Evolutionary conservation across 2,888 invertebrate genomes (phyloP).

Genomic region (Nematopogon swammerdamellus): DNA sequence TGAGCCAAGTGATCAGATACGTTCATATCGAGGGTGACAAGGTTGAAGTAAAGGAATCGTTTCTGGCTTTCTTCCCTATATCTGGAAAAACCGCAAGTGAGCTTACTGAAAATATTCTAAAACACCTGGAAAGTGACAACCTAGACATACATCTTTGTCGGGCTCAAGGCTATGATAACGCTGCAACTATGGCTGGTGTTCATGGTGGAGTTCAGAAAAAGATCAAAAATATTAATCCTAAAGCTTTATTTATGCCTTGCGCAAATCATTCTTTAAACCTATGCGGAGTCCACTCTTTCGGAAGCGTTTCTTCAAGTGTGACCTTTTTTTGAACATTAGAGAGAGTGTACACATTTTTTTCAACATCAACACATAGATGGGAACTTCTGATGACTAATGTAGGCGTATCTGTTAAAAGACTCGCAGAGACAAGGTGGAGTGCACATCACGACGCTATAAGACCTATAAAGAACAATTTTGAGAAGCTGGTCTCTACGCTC

Average conservation of each 20-base stretch:
- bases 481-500: constrained; percentile 7
- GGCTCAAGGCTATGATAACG: constrained; percentile 13
- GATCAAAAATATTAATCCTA: constrained; percentile 7
- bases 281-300: constrained; percentile 6
- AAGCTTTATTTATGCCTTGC: constrained; percentile 9
- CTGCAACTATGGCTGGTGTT: constrained; percentile 11
- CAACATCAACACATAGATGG: constrained; percentile 9
- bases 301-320: constrained; percentile 6
- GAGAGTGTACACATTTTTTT: constrained; percentile 8
- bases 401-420: constrained; percentile 6
- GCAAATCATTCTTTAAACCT: constrained; percentile 11
- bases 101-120: constrained; percentile 1
- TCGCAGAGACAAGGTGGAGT: constrained; percentile 7
- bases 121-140: constrained; percentile 3
- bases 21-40: constrained; percentile 5
- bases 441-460: constrained; percentile 10
- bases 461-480: constrained; percentile 7
- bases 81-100: constrained; percentile 2
- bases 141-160: constrained; percentile 6
- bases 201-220: constrained; percentile 11
- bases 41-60: constrained; percentile 6
- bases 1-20: constrained; percentile 7
- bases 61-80: constrained; percentile 5
- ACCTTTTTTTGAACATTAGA: constrained; percentile 9
- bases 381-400: constrained; percentile 5